These are phyloP conservation scores for Morpho deidamia DNA, from an alignment of 2,888 invertebrate genomes.

Conservation along the genomic window DNA sequence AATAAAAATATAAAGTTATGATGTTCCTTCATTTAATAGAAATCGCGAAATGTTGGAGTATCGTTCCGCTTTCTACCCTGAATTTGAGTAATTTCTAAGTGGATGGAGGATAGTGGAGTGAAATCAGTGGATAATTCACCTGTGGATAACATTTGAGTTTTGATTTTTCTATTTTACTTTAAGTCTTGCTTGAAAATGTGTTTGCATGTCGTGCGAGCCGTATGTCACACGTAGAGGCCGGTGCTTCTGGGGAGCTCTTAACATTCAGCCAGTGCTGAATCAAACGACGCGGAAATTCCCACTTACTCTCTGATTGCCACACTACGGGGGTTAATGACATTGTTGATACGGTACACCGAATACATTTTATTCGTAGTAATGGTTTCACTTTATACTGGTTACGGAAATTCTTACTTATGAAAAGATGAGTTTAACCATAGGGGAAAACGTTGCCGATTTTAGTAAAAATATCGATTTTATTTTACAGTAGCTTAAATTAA, in stretches of 20 bases:
- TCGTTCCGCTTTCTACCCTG: no score
- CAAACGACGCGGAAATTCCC: slow-evolving; percentile 76
- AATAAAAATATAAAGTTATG: no score
- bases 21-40: no score
- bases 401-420: no score
- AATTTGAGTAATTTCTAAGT: no score
- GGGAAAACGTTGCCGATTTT: no score
- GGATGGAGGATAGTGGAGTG: no score
- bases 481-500: no score
- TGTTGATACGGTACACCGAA: slow-evolving; percentile 71
- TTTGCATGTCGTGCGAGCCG: slow-evolving; percentile 23
- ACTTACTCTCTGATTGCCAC: slow-evolving; percentile 75
- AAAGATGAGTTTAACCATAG: no score
- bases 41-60: no score
- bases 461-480: no score
- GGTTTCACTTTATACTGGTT: slow-evolving; percentile 16
- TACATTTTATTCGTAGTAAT: slow-evolving; percentile 57
- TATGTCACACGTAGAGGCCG: slow-evolving; percentile 41
- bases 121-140: neutral
- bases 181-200: slow-evolving; percentile 6
- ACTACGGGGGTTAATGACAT: slow-evolving; percentile 73
- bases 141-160: neutral
- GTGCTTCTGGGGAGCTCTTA: slow-evolving; percentile 59
- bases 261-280: slow-evolving; percentile 69
- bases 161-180: neutral